These are phyloP conservation scores for Volucella bombylans DNA, from an alignment of 2,888 invertebrate genomes.

Conservation along the genomic window DNA sequence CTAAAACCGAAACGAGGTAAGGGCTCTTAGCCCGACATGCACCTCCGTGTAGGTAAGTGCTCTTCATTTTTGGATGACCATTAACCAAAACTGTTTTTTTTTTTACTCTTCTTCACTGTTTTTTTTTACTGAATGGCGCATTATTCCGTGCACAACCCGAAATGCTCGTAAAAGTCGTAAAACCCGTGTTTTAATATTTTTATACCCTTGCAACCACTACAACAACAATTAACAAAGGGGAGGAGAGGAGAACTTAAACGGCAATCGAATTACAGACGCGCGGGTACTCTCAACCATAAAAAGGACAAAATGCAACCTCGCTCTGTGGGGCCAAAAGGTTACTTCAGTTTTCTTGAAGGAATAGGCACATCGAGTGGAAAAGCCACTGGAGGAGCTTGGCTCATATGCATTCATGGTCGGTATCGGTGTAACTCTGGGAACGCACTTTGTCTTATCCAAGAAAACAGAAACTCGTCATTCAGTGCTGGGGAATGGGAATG, in stretches of 20 bases:
- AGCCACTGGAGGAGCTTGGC: background rate
- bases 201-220: conserved; percentile 2
- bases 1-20: conserved; percentile 45
- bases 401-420: conserved; percentile 51
- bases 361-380: conserved; percentile 16
- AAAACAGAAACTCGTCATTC: conserved; percentile 41
- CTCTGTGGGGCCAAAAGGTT: conserved; percentile 55
- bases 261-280: conserved; percentile 28
- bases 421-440: conserved; percentile 44
- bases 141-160: conserved; percentile 51
- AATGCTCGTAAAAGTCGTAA: conserved; percentile 47
- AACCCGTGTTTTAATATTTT: conserved; percentile 56
- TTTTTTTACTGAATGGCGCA: conserved; percentile 38
- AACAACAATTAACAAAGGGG: too few relatives aligned
- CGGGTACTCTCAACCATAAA: conserved; percentile 5
- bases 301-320: conserved; percentile 63
- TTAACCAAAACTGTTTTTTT: conserved; percentile 48
- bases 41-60: conserved; percentile 54
- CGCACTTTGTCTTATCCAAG: conserved; percentile 8
- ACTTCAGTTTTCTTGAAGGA: conserved; percentile 28
- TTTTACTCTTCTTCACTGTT: conserved; percentile 1
- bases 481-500: conserved; percentile 35
- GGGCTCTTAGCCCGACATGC: conserved; percentile 54
- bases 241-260: conserved; percentile 6
- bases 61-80: conserved; percentile 58